A percentile compares a stretch with the other conserved stretches of the same genome.
These are phyloP conservation scores for Enteromius paludinosus DNA, from an alignment of 2,797 vertebrate genomes.

Conservation along the genomic window DNA sequence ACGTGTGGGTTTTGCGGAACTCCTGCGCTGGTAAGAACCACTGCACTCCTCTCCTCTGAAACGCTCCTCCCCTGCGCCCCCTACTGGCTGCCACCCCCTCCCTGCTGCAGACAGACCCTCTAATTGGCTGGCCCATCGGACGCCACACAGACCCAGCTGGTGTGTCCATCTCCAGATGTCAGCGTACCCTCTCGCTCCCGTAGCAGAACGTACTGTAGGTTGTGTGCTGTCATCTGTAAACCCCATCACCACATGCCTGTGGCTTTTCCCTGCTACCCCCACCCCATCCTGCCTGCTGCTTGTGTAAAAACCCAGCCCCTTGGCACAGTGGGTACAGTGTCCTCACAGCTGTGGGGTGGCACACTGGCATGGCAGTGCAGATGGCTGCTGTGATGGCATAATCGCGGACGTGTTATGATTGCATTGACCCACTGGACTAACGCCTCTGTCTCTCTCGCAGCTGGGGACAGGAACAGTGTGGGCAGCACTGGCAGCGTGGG, in stretches of 20 bases:
- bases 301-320: conserved; percentile 5
- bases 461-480: conserved; percentile 92
- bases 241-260: conserved; percentile 27
- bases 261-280: conserved; percentile 33
- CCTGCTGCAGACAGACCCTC: conserved; percentile 13
- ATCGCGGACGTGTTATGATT: neutral
- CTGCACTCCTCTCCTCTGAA: conserved; percentile 1
- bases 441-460: conserved; percentile 40
- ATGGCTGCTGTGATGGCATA: conserved; percentile 14
- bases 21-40: conserved; percentile 73
- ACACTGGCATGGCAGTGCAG: conserved; percentile 28
- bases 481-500: conserved; percentile 92
- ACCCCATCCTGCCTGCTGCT: conserved; percentile 34
- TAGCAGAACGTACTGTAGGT: conserved; percentile 19
- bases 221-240: conserved; percentile 30
- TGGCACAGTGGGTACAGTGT: neutral
- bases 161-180: neutral
- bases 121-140: conserved; percentile 37
- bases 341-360: neutral
- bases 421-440: conserved; percentile 2
- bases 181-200: neutral
- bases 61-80: conserved; percentile 6
- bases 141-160: conserved; percentile 4
- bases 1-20: conserved; percentile 81
- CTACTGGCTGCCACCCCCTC: conserved; percentile 38